phyloP scores from a whole-genome alignment of 2,113 vertebrate species.

The Ahaetulla prasina region DNA sequence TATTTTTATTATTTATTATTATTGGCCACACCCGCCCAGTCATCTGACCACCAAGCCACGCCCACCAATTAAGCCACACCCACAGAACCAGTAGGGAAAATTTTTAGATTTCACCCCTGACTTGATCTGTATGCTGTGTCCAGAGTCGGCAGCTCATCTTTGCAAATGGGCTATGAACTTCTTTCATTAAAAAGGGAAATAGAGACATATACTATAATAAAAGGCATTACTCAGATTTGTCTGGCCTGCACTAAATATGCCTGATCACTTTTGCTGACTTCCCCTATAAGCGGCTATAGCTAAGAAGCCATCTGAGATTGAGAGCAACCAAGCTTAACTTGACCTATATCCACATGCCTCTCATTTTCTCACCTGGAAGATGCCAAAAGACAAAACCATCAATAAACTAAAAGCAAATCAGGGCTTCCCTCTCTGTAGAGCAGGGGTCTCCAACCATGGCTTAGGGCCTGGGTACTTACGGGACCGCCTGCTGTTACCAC shows the following conservation, averaged over 20 bases:
- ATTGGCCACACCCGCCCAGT: too few relatives aligned
- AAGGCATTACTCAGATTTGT: not conserved
- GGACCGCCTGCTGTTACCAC: too few relatives aligned
- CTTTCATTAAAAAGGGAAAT: constrained; percentile 22
- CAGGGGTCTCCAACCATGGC: too few relatives aligned
- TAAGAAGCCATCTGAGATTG: not conserved
- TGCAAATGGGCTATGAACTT: constrained; percentile 28
- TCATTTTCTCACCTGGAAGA: not conserved
- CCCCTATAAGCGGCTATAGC: not conserved
- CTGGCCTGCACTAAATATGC: not conserved
- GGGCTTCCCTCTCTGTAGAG: not conserved
- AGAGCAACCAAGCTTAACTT: not conserved
- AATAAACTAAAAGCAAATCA: not conserved
- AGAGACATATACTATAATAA: not conserved
- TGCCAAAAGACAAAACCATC: not conserved
- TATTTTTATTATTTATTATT: too few relatives aligned
- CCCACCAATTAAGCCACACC: too few relatives aligned
- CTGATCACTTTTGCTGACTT: not conserved
- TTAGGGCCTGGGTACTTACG: too few relatives aligned
- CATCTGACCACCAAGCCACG: too few relatives aligned
- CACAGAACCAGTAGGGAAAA: too few relatives aligned
- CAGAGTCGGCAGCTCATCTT: constrained; percentile 14
- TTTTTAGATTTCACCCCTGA: too few relatives aligned
- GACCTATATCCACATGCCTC: not conserved
- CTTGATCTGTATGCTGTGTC: not conserved